A percentile compares a stretch with the other conserved stretches of the same genome.
Conservation (phyloP, 2,797 vertebrate species). For the Characodon lateralis region DNA sequence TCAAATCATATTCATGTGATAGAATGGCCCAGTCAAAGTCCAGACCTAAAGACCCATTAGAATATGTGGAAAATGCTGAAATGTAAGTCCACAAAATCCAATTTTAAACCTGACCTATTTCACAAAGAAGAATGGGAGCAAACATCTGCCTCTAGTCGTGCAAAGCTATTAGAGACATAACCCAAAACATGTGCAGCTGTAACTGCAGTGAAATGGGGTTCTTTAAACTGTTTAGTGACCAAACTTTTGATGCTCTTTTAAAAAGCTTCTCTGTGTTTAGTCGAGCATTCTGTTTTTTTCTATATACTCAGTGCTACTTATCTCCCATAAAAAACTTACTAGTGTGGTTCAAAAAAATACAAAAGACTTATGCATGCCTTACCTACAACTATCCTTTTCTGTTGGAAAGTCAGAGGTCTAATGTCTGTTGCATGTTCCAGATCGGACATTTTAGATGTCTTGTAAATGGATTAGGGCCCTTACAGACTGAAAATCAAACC, state of each 20-base stretch:
- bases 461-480: slow-evolving; percentile 58
- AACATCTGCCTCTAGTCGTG: not conserved
- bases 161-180: not conserved
- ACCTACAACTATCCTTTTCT: not conserved
- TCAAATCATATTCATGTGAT: not conserved
- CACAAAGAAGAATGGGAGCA: not conserved
- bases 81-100: not conserved
- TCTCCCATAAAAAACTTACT: not conserved
- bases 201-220: not conserved
- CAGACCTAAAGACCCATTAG: not conserved
- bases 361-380: not conserved
- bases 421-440: slow-evolving; percentile 9
- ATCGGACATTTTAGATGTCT: slow-evolving; percentile 23
- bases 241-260: not conserved
- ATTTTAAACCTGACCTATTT: not conserved
- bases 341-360: not conserved
- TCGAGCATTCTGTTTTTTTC: not conserved
- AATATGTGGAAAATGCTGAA: not conserved
- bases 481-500: slow-evolving; percentile 32
- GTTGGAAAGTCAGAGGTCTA: not conserved
- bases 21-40: not conserved
- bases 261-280: not conserved
- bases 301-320: not conserved
- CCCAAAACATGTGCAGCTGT: not conserved
- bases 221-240: not conserved